phyloP scores from a whole-genome alignment of 2,797 vertebrate genomes.

The Zalophus californianus region DNA sequence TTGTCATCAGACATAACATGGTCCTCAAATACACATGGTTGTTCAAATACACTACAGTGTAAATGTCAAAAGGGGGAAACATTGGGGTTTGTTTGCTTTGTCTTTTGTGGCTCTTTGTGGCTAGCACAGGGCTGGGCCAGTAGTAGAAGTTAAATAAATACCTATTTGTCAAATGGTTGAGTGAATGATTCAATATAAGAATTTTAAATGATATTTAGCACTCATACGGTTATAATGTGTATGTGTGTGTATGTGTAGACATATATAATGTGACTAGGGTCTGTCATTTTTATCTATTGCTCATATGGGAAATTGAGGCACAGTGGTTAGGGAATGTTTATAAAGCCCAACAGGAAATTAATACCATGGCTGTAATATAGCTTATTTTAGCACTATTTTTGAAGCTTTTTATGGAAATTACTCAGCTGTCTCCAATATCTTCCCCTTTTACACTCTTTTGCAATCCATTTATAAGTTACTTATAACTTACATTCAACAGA shows the following conservation, averaged over 20 bases:
- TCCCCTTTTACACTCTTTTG: not conserved
- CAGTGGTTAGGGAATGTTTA: not conserved
- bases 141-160: not conserved
- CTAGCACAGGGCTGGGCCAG: not conserved
- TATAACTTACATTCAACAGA: not conserved
- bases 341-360: not conserved
- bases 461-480: not conserved
- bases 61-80: not conserved
- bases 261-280: not conserved
- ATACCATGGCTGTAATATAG: not conserved
- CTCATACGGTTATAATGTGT: not conserved
- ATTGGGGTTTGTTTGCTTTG: not conserved
- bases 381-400: not conserved
- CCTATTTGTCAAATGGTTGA: not conserved
- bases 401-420: conserved; percentile 4
- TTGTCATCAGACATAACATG: not conserved
- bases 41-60: not conserved
- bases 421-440: not conserved
- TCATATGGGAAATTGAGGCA: conserved; percentile 7
- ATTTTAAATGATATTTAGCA: conserved; percentile 1
- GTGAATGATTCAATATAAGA: not conserved
- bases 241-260: too few species aligned
- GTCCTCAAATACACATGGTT: not conserved
- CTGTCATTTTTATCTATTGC: not conserved
- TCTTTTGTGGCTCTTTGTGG: not conserved